Base-by-base conservation (phyloP, 2,113 vertebrate species). In the Serilophus lunatus region DNA sequence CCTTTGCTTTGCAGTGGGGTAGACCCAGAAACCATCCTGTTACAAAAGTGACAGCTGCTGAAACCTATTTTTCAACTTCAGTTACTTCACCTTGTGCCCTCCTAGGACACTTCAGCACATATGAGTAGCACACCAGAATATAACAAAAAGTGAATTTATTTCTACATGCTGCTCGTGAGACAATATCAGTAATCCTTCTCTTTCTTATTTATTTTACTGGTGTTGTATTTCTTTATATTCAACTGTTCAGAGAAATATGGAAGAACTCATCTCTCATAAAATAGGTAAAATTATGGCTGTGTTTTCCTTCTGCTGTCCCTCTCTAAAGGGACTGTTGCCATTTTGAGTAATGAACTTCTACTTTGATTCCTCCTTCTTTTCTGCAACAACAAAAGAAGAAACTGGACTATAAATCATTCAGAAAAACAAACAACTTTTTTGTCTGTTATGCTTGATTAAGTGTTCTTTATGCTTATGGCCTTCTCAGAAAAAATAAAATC, bases 281-380 rank as follows among this genome's bases (percentile, higher is more conserved):
- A 93, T 51, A 95, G 77, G 90, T 82, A 81, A 95, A 96, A 93
- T 94, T 93, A 96, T 83, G 50, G 68, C 35, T 70, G 28, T 87
- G 68, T 88, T 91, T 97, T 94, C 86, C 75, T 94, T 94, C 88
- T 93, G 36, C 72, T 86, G 47, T 86, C 71, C 93, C 90, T 93
- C 87, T 71, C 88, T 94, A 95, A 83, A 83, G 94, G 71, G 93
- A 87, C 56, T 49, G 28, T 93, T 97, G 93, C 94, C 92, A 92
- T 91, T 92, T 80, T 96, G 95, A 97, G 54, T 96, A 92, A 96
- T 94, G 93, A 94, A 89, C 13, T 28, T 76, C 45, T 66, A 69
- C 57, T 96, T 94, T 82, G 86, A 94, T 94, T 93, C 90, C 44
- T 94, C 40, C 42, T 91, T 65, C 64, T 86, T 81, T 92, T 88